A percentile compares a stretch with the other conserved stretches of the same genome.
phyloP scores from a whole-genome alignment of 2,797 vertebrate species.

The Nannoperca obscura region DNA sequence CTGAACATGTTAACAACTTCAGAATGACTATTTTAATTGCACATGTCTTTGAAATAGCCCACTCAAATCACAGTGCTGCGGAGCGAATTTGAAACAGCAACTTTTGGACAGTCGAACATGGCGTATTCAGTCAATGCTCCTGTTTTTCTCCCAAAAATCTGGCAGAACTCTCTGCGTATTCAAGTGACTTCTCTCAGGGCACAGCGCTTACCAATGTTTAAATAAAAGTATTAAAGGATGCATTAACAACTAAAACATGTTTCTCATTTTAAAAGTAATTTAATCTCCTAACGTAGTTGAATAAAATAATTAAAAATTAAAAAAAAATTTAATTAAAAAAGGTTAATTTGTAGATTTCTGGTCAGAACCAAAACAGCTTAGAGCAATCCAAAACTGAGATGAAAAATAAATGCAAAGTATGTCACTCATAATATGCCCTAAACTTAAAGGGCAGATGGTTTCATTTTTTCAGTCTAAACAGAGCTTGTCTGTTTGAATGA shows the following conservation, averaged over 20 bases:
- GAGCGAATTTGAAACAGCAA: slow-evolving; percentile 60
- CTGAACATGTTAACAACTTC: slow-evolving; percentile 82
- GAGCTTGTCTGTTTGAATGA: background rate
- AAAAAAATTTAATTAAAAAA: slow-evolving; percentile 39
- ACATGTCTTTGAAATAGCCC: slow-evolving; percentile 68
- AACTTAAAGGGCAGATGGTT: background rate
- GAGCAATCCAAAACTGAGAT: slow-evolving; percentile 2
- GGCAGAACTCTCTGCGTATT: slow-evolving; percentile 11
- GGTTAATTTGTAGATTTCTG: slow-evolving; percentile 45
- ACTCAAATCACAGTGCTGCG: slow-evolving; percentile 52
- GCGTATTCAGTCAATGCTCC: slow-evolving; percentile 17
- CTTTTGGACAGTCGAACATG: slow-evolving; percentile 31
- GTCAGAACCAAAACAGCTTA: slow-evolving; percentile 3
- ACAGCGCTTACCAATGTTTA: background rate
- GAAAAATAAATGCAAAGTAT: background rate
- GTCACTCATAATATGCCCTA: slow-evolving; percentile 3
- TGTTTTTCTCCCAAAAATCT: slow-evolving; percentile 15
- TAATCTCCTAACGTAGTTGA: background rate
- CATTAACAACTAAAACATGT: slow-evolving; percentile 48
- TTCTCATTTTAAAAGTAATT: slow-evolving; percentile 25
- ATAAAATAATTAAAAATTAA: slow-evolving; percentile 43
- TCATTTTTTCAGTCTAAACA: slow-evolving; percentile 8
- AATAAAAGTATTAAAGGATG: slow-evolving; percentile 36
- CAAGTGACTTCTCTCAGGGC: slow-evolving; percentile 42
- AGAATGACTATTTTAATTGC: slow-evolving; percentile 81